Conservation (phyloP, 64 coral and sea anemone species). For the Montipora sp. region DNA sequence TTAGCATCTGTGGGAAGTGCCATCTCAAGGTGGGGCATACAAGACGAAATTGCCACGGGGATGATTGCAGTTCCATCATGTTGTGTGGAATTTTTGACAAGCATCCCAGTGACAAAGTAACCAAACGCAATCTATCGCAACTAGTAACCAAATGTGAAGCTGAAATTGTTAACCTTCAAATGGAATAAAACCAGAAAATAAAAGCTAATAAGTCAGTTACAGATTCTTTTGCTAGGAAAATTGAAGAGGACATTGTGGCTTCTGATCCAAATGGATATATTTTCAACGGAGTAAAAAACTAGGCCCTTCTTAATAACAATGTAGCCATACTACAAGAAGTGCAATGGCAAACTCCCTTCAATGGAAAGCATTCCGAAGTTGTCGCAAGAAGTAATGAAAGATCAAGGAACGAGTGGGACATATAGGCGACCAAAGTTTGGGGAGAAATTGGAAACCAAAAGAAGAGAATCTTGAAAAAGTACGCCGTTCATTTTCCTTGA, state of each 20-base stretch:
- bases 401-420: neutral
- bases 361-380: neutral
- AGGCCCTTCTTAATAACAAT: conserved; percentile 2
- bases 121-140: neutral
- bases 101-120: too few species aligned
- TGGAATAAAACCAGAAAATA: conserved; percentile 24
- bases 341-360: conserved; percentile 5
- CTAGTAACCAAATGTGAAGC: conserved; percentile 14
- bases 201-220: conserved; percentile 37
- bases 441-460: conserved; percentile 4
- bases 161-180: conserved; percentile 33
- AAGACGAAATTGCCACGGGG: too few species aligned
- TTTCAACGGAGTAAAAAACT: conserved; percentile 53
- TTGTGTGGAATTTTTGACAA: too few species aligned
- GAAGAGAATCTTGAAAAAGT: conserved; percentile 24
- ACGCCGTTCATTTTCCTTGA: conserved; percentile 21
- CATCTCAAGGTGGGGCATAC: too few species aligned
- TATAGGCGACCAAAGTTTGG: neutral
- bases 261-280: conserved; percentile 47
- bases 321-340: conserved; percentile 32
- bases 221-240: conserved; percentile 45
- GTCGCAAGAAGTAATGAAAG: conserved; percentile 3
- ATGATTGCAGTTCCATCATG: too few species aligned
- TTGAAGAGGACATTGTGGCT: conserved; percentile 34
- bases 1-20: too few species aligned